phyloP scores from a whole-genome alignment of 2,113 vertebrate genomes.

The Tupaia tana region DNA sequence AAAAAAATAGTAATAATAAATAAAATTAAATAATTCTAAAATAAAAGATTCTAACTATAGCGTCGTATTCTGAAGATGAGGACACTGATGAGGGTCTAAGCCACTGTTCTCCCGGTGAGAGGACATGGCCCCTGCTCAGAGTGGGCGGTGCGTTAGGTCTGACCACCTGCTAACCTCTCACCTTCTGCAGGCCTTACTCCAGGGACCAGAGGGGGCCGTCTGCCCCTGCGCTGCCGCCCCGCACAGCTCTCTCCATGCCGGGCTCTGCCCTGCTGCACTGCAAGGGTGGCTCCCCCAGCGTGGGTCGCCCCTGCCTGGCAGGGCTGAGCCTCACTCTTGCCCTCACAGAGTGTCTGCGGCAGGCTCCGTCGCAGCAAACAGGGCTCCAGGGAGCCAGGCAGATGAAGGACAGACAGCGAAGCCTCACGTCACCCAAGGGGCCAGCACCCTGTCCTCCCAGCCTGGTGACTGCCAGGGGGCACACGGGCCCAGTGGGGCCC shows the following conservation, averaged over 20 bases:
- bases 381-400: fast-evolving
- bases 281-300: not conserved
- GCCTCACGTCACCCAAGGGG: not conserved
- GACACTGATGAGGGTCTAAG: not conserved
- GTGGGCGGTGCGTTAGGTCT: not conserved
- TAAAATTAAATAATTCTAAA: no score
- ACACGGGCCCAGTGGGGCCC: not conserved
- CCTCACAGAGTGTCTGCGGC: not conserved
- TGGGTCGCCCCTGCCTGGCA: not conserved
- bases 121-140: not conserved
- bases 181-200: not conserved
- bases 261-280: fast-evolving
- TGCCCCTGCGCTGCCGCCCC: not conserved
- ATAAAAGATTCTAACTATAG: not conserved
- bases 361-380: not conserved
- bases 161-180: not conserved
- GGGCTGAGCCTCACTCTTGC: not conserved
- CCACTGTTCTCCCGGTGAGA: not conserved
- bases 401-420: not conserved
- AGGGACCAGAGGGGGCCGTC: fast-evolving
- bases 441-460: not conserved
- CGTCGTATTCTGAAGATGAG: not conserved
- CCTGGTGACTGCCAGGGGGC: not conserved
- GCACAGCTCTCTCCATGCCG: fast-evolving
- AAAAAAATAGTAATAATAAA: no score